Evolutionary conservation across 2,888 invertebrate genomes (phyloP).

Genomic region (Ichneumoninae sp.): DNA sequence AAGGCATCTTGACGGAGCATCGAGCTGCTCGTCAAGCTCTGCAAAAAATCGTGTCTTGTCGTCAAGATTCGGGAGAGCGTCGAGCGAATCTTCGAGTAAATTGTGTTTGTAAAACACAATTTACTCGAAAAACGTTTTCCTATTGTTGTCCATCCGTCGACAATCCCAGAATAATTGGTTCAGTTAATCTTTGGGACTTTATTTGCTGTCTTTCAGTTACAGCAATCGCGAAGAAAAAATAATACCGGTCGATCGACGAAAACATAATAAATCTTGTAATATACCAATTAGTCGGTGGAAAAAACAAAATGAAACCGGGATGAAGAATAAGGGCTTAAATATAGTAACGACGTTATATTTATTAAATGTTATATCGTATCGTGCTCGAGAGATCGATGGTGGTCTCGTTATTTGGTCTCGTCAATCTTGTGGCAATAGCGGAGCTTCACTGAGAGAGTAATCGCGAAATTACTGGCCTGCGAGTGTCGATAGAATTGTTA

Average conservation of each 20-base stretch:
- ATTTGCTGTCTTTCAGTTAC: background rate
- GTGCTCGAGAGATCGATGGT: slow-evolving; percentile 28
- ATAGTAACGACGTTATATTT: slow-evolving; percentile 34
- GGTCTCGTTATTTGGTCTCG: slow-evolving; percentile 6
- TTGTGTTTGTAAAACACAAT: background rate
- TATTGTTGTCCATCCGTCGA: background rate
- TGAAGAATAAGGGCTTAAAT: slow-evolving; percentile 23
- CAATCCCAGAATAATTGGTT: background rate
- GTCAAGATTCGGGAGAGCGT: slow-evolving; percentile 81
- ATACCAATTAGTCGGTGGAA: slow-evolving; percentile 22
- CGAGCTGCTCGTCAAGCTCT: slow-evolving; percentile 81
- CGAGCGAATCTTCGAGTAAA: slow-evolving; percentile 81
- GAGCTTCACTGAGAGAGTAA: background rate
- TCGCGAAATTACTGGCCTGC: slow-evolving; percentile 11
- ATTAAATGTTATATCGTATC: slow-evolving; percentile 47
- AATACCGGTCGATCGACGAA: background rate
- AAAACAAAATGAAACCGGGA: slow-evolving; percentile 6
- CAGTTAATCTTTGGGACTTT: background rate
- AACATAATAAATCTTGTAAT: slow-evolving; percentile 34
- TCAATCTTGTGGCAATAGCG: slow-evolving; percentile 1
- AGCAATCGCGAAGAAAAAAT: background rate
- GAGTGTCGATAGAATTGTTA: slow-evolving; percentile 13
- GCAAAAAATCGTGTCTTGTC: slow-evolving; percentile 81
- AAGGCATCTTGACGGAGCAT: slow-evolving; percentile 82
- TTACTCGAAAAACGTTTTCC: background rate